A percentile compares a stretch with the other conserved stretches of the same genome.
phyloP scores from a whole-genome alignment of 1,140 invertebrate species.

The Ceratina australensis region DNA sequence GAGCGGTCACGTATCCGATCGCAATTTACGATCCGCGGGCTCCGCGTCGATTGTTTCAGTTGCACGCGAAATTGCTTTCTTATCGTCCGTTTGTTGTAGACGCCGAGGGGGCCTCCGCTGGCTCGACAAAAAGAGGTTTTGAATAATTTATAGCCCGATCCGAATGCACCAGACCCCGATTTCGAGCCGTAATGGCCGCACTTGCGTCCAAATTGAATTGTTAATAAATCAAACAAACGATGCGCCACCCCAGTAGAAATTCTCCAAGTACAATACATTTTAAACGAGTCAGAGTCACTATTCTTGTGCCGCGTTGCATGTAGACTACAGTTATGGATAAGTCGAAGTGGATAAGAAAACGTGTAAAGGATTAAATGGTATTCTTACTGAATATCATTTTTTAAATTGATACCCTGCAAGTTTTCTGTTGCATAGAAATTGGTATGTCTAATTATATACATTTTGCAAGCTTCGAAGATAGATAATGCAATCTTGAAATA shows the following conservation, averaged over 20 bases:
- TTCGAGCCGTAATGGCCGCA: neutral
- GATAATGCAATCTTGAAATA: neutral
- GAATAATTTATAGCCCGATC: constrained; percentile 18
- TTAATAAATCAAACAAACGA: constrained; percentile 5
- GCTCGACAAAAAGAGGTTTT: neutral
- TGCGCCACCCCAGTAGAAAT: neutral
- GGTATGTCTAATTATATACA: neutral
- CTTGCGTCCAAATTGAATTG: constrained; percentile 14
- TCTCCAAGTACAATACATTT: neutral
- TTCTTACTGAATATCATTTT: no score
- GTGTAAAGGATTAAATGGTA: neutral
- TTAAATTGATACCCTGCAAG: no score
- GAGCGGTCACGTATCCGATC: constrained; percentile 15
- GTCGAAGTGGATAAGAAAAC: no score
- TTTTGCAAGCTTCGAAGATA: neutral
- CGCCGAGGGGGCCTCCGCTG: neutral
- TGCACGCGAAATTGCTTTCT: constrained; percentile 22
- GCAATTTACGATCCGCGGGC: constrained; percentile 6
- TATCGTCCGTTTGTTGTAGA: constrained; percentile 4
- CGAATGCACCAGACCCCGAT: neutral
- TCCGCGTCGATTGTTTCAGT: constrained; percentile 11
- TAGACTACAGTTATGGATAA: no score
- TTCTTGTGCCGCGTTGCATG: no score
- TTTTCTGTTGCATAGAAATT: no score
- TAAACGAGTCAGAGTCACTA: neutral